Evolutionary conservation across 2,113 vertebrate genomes (phyloP), one percentile per base, ranked within the genome.

Genomic region (Benitochromis conjunctus): DNA sequence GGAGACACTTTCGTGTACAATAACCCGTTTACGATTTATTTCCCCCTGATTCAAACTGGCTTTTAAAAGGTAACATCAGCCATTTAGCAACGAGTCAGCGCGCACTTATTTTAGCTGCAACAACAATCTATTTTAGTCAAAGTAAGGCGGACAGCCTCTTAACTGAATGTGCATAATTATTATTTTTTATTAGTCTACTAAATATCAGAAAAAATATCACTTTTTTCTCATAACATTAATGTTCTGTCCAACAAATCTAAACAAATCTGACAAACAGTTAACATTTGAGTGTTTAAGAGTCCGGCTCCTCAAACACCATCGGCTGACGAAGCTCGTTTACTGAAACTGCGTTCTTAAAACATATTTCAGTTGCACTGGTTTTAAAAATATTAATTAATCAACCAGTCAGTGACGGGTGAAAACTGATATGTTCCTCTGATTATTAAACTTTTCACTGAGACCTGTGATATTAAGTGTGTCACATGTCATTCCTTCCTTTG

Each of bases 191-290:
- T 43, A 69, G n/a, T 43, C 5, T 69, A 43, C 7, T 69, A 2
- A 0, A 69, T 24, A 69, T 16, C 64, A 16, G 1, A 69, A n/a
- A 69, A 24, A 46, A 10, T 13, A 21, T 43, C 7, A 1, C 0
- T 18, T 43, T 71, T 29, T 74, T 48, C 24, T 74, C 9, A 0
- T 74, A 29, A 48, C 24, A 13, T 29, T 0, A 16, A 74, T 48
- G 24, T 48, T 74, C 38, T 48, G 24, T 1, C 0, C 0, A 0
- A 46, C 38, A 71, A 46, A 69, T 69, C 7, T 43, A 71, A 16
- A 71, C 57, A 46, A 46, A 46, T 21, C 14, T 26, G 11, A 38
- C 34, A 66, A n/a, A 66, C 26, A 64, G 38, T 13, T 38, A n/a
- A 21, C 19, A 36, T 36, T 13, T n/a, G 19, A n/a, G 19, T n/a